Base-by-base conservation (phyloP, 2,113 vertebrate species). In the Enhydra lutris region DNA sequence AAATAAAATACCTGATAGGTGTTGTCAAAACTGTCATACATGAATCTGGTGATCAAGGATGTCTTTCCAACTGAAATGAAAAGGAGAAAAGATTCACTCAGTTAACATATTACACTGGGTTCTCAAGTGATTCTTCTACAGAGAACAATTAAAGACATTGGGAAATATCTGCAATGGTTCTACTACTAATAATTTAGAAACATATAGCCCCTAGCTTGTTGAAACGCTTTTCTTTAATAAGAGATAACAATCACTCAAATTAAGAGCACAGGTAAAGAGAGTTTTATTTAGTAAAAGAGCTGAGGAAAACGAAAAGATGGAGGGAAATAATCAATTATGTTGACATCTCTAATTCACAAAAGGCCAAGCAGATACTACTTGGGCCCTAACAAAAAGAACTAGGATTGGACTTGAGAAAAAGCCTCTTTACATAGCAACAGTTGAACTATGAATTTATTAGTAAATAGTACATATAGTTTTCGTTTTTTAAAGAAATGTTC, bases 1-100 rank as follows among this genome's bases (percentile, higher is more conserved):
- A 97, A 94, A 45, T 65, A 97, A 96, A 93, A 91, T 99, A 99
- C 99, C 99, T 99, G 99, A 98, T 99, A 99, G 83, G 99, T 99
- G 98, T 99, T 99, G 99, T 99, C 99, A 89, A 99, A 99, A 98
- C 99, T 99, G 99, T 99, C 99, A 82, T 99, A 99, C 99, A 99
- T 99, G 98, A 99, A 99, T 98, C 99, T 99, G 98, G 99, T 99
- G 98, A 99, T 99, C 98, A 99, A 99, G 24, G 99, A 99, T 11
- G 99, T 99, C 98, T 99, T 99, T 95, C 99, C 99, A 98, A 99
- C 99, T 99, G 79, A 92, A 99, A 98, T 79, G 93, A 96, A 93
- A 98, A 97, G 97, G 59, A 97, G 94, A 91, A 65, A 13, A 89
- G 26, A 65, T 95, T 98, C 26, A 97, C 63, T 84, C 39, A 96